Evolutionary conservation across 2,797 vertebrate species (phyloP).

Genomic region (Bovichtus variegatus): DNA sequence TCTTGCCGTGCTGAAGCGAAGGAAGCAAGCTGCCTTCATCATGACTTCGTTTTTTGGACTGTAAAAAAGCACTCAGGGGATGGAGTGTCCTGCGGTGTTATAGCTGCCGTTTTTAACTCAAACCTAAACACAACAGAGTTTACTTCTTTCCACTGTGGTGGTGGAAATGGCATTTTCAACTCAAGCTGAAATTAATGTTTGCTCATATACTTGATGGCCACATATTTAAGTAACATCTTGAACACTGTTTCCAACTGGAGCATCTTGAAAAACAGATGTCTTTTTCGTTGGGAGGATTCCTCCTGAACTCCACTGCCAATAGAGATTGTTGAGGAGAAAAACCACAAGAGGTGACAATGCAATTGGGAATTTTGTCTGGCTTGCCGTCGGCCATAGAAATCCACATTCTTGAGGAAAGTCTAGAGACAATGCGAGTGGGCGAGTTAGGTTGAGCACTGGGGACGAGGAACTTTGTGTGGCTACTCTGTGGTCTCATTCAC

Average conservation of each 20-base stretch:
- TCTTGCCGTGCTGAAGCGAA: constrained; percentile 55
- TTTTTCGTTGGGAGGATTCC: constrained; percentile 43
- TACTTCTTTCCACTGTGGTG: constrained; percentile 27
- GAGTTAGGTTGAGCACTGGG: constrained; percentile 69
- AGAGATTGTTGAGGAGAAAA: constrained; percentile 63
- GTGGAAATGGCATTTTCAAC: constrained; percentile 33
- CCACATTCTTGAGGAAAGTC: constrained; percentile 82
- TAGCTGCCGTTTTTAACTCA: constrained; percentile 53
- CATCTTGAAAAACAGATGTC: constrained; percentile 47
- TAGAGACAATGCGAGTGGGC: constrained; percentile 80
- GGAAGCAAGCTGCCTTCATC: constrained; percentile 71
- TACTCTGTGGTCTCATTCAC: constrained; percentile 80
- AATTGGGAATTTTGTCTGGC: constrained; percentile 77
- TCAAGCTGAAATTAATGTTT: constrained; percentile 37
- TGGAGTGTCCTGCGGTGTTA: constrained; percentile 49
- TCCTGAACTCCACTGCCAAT: constrained; percentile 51
- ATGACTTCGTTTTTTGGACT: constrained; percentile 57
- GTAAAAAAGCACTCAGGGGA: constrained; percentile 67
- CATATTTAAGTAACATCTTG: constrained; percentile 20
- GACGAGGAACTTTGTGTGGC: constrained; percentile 78
- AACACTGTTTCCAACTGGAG: not conserved
- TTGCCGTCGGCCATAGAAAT: constrained; percentile 76
- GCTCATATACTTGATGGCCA: not conserved
- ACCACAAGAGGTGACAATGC: constrained; percentile 81
- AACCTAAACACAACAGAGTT: constrained; percentile 39